A percentile compares a stretch with the other conserved stretches of the same genome.
Conservation (phyloP, 2,113 vertebrate genomes). For the Mormyrus iriodes region DNA sequence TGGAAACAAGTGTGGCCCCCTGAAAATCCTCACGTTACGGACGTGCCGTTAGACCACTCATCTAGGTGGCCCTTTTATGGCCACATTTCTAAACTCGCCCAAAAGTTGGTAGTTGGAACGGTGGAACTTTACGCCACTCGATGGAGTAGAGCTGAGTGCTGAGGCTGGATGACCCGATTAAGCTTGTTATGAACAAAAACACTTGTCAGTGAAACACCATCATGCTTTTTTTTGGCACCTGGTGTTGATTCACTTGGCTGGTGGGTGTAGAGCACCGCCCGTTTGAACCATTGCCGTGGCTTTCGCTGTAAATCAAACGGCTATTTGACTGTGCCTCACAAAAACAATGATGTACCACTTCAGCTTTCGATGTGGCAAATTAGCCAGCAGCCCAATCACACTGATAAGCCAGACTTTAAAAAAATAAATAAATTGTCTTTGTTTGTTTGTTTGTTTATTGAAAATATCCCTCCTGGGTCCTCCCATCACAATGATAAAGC, state of each 20-base stretch:
- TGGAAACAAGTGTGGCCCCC: slow-evolving; percentile 34
- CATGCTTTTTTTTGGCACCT: background rate
- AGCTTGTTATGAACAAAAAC: background rate
- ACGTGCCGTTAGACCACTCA: slow-evolving; percentile 27
- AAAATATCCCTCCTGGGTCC: slow-evolving; percentile 22
- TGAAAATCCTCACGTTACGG: slow-evolving; percentile 23
- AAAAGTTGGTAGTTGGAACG: background rate
- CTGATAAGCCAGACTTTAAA: background rate
- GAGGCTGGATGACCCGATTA: background rate
- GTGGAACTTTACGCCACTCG: background rate
- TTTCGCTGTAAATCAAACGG: slow-evolving; percentile 31
- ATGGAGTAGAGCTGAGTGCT: background rate
- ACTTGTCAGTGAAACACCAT: background rate
- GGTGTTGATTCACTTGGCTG: background rate
- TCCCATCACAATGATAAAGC: slow-evolving; percentile 53
- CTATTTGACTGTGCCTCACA: slow-evolving; percentile 25
- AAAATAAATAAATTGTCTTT: background rate
- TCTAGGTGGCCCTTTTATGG: slow-evolving; percentile 30
- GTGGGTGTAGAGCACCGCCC: slow-evolving; percentile 15
- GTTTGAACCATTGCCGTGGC: slow-evolving; percentile 24
- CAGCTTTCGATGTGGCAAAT: slow-evolving; percentile 20
- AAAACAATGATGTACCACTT: slow-evolving; percentile 30
- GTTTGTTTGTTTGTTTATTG: background rate
- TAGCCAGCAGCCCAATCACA: slow-evolving; percentile 19
- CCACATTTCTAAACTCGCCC: slow-evolving; percentile 26